Conservation (phyloP, 37 sponge, comb jelly and placozoan genomes). For the Chondrilla cf. caribensis region DNA sequence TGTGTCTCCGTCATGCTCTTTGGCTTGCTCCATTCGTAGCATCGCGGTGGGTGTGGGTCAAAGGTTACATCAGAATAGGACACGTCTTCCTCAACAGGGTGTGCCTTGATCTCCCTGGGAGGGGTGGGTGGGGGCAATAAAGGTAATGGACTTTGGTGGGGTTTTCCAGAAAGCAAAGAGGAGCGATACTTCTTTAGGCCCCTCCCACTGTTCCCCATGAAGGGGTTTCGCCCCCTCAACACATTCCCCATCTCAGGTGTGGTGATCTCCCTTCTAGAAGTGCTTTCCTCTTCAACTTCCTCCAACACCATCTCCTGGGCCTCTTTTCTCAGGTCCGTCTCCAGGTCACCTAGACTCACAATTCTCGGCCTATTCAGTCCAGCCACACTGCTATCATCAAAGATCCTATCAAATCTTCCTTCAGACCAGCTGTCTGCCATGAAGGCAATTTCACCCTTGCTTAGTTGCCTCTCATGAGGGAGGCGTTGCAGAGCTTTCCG, state of each 20-base stretch:
- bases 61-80: not conserved
- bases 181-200: not conserved
- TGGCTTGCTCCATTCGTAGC: conserved; percentile 18
- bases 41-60: conserved; percentile 1
- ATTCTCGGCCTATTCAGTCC: too few species aligned
- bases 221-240: not conserved
- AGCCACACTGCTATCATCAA: too few species aligned
- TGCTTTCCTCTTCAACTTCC: not conserved
- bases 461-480: not conserved
- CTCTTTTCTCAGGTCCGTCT: not conserved
- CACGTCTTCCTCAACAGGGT: too few species aligned
- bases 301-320: not conserved
- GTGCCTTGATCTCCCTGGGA: not conserved
- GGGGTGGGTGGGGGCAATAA: not conserved
- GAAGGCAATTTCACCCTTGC: conserved; percentile 2
- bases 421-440: conserved; percentile 3
- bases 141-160: not conserved
- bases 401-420: too few species aligned
- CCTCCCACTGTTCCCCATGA: not conserved
- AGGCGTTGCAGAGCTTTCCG: not conserved
- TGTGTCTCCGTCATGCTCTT: not conserved
- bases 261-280: not conserved
- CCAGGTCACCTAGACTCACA: conserved; percentile 14
- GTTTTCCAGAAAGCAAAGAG: not conserved
- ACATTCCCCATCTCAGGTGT: conserved; percentile 25